Evolutionary conservation across 2,888 invertebrate genomes (phyloP).

Genomic region (Sialis fuliginosa): DNA sequence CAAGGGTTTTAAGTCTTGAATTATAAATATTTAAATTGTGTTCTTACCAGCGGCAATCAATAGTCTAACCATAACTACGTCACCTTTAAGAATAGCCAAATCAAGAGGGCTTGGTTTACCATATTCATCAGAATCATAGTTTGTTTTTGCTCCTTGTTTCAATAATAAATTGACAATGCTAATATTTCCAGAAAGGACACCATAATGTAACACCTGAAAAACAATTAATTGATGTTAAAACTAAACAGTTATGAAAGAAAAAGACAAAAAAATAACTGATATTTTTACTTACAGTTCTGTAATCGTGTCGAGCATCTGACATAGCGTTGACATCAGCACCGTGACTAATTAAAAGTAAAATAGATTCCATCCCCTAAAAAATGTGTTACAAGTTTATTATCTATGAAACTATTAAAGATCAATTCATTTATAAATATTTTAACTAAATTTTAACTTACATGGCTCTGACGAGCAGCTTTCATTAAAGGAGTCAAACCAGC

Average conservation of each 20-base stretch:
- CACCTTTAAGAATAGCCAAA: slow-evolving; percentile 68
- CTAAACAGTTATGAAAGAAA: neutral
- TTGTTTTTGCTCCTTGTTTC: slow-evolving; percentile 63
- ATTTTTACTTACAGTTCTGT: slow-evolving; percentile 40
- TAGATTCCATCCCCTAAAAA: slow-evolving; percentile 51
- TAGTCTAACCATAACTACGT: slow-evolving; percentile 49
- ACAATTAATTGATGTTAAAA: slow-evolving; percentile 2
- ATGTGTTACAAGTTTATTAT: neutral
- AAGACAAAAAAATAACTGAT: neutral
- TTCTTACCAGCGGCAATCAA: slow-evolving; percentile 47
- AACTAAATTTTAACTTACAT: slow-evolving; percentile 30
- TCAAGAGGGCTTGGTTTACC: slow-evolving; percentile 58
- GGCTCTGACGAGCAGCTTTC: slow-evolving; percentile 69
- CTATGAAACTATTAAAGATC: too few relatives aligned
- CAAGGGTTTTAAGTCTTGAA: too few relatives aligned
- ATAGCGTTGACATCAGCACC: slow-evolving; percentile 78
- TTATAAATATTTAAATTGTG: neutral
- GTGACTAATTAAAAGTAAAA: slow-evolving; percentile 53
- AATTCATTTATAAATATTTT: neutral
- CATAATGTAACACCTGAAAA: slow-evolving; percentile 56
- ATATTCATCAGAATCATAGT: slow-evolving; percentile 39
- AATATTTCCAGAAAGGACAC: slow-evolving; percentile 59
- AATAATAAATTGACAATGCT: slow-evolving; percentile 61
- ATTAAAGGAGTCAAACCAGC: slow-evolving; percentile 80
- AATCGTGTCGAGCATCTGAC: slow-evolving; percentile 73